Conservation (phyloP, 2,797 vertebrate species). For the Carduelis carduelis region DNA sequence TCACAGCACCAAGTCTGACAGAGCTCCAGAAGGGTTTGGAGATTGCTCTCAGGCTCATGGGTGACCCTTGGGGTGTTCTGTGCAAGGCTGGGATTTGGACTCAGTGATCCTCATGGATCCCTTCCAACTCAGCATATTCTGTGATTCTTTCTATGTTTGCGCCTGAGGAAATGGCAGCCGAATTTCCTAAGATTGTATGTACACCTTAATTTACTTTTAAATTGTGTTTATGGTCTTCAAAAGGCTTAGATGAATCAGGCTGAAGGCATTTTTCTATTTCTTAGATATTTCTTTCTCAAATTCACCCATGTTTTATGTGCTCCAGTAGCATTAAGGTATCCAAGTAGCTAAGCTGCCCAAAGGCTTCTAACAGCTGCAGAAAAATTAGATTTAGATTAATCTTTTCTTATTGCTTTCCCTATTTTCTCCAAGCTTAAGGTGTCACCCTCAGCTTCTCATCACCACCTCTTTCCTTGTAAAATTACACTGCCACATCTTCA, state of each 20-base stretch:
- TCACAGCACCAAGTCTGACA: neutral
- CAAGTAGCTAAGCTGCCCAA: neutral
- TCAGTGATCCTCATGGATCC: neutral
- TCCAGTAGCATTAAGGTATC: neutral
- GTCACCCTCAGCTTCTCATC: neutral
- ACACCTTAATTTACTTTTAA: neutral
- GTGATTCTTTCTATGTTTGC: neutral
- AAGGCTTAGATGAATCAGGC: neutral
- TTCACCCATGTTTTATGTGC: neutral
- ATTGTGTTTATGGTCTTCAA: neutral
- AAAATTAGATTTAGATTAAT: conserved; percentile 21
- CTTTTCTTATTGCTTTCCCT: neutral
- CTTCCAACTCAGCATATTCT: neutral
- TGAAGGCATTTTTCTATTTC: neutral
- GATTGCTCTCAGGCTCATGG: accelerated
- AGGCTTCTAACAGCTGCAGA: conserved; percentile 18
- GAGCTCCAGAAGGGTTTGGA: neutral
- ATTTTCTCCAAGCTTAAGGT: neutral
- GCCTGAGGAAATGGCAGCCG: neutral
- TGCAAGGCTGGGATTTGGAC: neutral
- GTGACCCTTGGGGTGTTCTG: neutral
- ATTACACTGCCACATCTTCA: neutral
- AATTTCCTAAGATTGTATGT: neutral
- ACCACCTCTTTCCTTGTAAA: neutral
- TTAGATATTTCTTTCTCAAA: neutral